Evolutionary conservation across 2,113 vertebrate genomes (phyloP).

Genomic region (Scalopus aquaticus): DNA sequence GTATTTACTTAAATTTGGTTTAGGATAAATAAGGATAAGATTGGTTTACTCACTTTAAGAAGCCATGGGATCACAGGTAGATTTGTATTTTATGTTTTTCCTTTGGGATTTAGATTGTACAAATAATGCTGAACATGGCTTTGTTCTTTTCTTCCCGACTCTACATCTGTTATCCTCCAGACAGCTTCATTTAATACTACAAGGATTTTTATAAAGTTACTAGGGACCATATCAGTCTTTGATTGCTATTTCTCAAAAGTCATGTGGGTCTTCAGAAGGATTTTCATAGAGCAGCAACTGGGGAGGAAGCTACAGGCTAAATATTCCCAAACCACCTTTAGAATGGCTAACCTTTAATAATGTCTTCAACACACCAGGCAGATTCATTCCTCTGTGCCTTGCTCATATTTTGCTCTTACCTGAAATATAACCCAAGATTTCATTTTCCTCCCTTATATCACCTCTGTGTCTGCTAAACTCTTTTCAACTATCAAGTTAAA

Average conservation of each 20-base stretch:
- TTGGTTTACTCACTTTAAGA: conserved; percentile 6
- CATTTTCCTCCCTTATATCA: not conserved
- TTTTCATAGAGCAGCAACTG: not conserved
- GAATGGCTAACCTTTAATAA: not conserved
- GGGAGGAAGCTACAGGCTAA: not conserved
- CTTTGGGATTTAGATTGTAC: not conserved
- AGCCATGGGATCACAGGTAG: conserved; percentile 11
- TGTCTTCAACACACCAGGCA: not conserved
- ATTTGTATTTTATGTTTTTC: not conserved
- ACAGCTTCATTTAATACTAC: not conserved
- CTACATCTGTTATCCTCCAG: not conserved
- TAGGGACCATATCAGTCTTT: not conserved
- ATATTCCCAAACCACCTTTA: not conserved
- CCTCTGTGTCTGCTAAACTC: not conserved
- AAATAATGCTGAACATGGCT: not conserved
- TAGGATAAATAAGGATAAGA: not conserved
- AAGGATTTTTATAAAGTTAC: not conserved
- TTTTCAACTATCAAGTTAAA: not conserved
- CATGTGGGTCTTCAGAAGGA: not conserved
- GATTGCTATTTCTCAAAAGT: not conserved
- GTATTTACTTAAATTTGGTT: not conserved
- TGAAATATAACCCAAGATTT: not conserved
- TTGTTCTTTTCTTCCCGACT: conserved; percentile 18
- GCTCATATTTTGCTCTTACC: not conserved
- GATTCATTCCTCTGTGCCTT: not conserved